These are phyloP conservation scores for Magallana ariakensis DNA, from an alignment of 1,140 invertebrate genomes.

Conservation along the genomic window DNA sequence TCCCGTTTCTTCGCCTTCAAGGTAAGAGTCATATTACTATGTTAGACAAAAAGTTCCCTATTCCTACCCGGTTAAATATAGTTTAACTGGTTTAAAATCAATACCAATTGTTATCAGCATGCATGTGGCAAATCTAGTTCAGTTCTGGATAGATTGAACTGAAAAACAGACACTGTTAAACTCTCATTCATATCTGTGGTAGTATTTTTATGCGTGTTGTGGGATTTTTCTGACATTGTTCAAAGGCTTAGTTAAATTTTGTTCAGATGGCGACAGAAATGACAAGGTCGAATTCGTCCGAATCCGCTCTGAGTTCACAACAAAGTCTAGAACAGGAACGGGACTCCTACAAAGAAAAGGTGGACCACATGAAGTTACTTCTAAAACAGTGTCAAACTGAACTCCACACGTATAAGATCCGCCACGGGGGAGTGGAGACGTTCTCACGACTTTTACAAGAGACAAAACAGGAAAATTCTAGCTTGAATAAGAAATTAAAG, in stretches of 20 bases:
- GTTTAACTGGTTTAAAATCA: too few relatives aligned
- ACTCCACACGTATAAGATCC: constrained; percentile 65
- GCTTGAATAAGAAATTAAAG: constrained; percentile 61
- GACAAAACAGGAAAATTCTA: constrained; percentile 65
- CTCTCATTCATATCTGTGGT: too few relatives aligned
- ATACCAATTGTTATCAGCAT: too few relatives aligned
- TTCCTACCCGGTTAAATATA: neutral
- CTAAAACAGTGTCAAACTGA: constrained; percentile 68
- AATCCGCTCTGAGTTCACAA: constrained; percentile 12
- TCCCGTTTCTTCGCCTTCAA: constrained; percentile 14
- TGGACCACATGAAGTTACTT: constrained; percentile 69
- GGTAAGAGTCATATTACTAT: neutral
- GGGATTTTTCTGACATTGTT: too few relatives aligned
- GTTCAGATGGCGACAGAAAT: constrained; percentile 32
- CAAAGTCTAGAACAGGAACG: constrained; percentile 63
- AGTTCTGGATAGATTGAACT: too few relatives aligned
- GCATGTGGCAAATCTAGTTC: too few relatives aligned
- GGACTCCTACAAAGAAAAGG: constrained; percentile 66
- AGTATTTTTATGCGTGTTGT: too few relatives aligned
- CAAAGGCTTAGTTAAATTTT: neutral
- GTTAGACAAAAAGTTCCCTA: neutral
- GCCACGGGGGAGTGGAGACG: constrained; percentile 71
- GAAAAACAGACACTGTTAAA: too few relatives aligned
- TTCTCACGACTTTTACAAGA: constrained; percentile 70
- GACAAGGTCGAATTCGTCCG: constrained; percentile 21